Evolutionary conservation across 23 tunicate genomes (phyloP).

Genomic region (Phallusia fumigata): DNA sequence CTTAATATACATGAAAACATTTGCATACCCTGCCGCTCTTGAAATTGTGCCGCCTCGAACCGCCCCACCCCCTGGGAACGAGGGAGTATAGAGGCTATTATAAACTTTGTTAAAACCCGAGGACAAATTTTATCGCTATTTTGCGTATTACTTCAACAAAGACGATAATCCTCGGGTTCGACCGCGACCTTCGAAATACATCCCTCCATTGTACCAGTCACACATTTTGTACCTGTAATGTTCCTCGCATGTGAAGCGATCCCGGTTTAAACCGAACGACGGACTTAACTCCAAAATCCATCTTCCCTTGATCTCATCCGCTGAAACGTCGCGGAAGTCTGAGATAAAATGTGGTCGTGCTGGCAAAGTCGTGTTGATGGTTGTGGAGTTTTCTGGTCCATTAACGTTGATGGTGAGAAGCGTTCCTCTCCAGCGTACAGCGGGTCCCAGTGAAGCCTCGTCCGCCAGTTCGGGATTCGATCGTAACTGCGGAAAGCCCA

Average conservation of each 20-base stretch:
- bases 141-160: too few relatives aligned
- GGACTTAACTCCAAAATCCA: constrained; percentile 3
- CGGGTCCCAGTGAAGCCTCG: constrained; percentile 9
- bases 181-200: too few relatives aligned
- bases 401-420: constrained; percentile 12
- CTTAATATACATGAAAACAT: too few relatives aligned
- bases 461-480: not conserved
- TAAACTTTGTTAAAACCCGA: too few relatives aligned
- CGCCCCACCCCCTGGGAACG: too few relatives aligned
- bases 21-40: too few relatives aligned
- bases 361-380: constrained; percentile 5
- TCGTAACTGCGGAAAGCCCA: not conserved
- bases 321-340: constrained; percentile 16
- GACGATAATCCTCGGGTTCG: too few relatives aligned
- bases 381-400: not conserved
- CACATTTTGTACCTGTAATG: not conserved
- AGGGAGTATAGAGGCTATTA: too few relatives aligned
- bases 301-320: not conserved
- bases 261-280: constrained; percentile 18
- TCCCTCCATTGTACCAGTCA: too few relatives aligned
- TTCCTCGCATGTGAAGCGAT: not conserved
- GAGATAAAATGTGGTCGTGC: constrained; percentile 12
- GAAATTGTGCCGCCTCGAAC: too few relatives aligned
- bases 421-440: constrained; percentile 16
- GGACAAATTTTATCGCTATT: too few relatives aligned